These are phyloP conservation scores for Neoarius graeffei DNA, from an alignment of 2,113 vertebrate species.

Conservation along the genomic window DNA sequence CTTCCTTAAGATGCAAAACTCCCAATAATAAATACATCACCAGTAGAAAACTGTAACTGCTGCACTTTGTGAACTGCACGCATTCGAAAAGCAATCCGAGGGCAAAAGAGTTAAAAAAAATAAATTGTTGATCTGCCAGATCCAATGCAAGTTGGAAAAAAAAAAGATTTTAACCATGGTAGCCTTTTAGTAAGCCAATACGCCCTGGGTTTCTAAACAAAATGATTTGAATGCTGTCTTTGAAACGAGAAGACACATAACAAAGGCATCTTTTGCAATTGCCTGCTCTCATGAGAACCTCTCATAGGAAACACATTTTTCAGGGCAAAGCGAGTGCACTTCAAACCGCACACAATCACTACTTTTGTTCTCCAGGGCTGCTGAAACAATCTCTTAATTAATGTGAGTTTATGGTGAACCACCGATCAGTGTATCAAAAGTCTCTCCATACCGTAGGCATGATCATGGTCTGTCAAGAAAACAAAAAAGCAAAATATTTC, in stretches of 20 bases:
- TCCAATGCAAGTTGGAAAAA: constrained; percentile 49
- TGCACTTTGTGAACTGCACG: constrained; percentile 3
- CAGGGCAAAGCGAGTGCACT: constrained; percentile 34
- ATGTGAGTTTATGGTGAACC: constrained; percentile 41
- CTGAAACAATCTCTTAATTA: constrained; percentile 53
- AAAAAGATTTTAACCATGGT: constrained; percentile 53
- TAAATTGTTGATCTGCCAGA: constrained; percentile 41
- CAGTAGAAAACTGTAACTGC: not conserved
- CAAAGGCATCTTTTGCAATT: constrained; percentile 61
- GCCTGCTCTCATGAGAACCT: constrained; percentile 65
- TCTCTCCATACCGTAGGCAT: constrained; percentile 46
- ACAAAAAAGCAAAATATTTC: constrained; percentile 7
- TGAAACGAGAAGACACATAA: constrained; percentile 58
- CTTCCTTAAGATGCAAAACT: not conserved
- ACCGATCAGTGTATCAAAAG: constrained; percentile 45
- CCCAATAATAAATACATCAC: not conserved
- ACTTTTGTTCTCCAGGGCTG: constrained; percentile 47
- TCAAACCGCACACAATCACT: constrained; percentile 49
- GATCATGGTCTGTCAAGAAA: constrained; percentile 28
- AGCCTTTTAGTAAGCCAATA: constrained; percentile 50
- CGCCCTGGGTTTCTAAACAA: constrained; percentile 55
- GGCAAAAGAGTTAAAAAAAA: constrained; percentile 17
- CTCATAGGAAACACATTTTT: constrained; percentile 62
- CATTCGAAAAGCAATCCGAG: not conserved
- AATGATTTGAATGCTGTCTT: constrained; percentile 60